A percentile compares a stretch with the other conserved stretches of the same genome.
phyloP scores from a whole-genome alignment of 2,797 vertebrate genomes.

The Thunnus albacares region DNA sequence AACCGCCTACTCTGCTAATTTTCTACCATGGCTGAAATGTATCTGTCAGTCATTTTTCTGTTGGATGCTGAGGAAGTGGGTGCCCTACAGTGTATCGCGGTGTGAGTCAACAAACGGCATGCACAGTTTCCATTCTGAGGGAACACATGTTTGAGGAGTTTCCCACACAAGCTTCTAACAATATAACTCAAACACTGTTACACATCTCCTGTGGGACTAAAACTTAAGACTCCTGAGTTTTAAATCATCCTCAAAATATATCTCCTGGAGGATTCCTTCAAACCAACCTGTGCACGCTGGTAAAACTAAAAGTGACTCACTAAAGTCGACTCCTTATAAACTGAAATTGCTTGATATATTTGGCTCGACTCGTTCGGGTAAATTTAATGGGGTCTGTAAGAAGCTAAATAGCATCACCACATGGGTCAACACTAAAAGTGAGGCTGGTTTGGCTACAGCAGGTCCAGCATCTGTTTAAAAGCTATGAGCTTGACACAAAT shows the following conservation, averaged over 20 bases:
- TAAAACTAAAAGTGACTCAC: constrained; percentile 79
- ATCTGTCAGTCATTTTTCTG: constrained; percentile 43
- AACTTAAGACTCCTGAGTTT: constrained; percentile 58
- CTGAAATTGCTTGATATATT: constrained; percentile 84
- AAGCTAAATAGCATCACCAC: constrained; percentile 82
- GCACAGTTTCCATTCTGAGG: constrained; percentile 45
- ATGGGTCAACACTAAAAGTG: constrained; percentile 85
- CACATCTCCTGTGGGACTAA: constrained; percentile 62
- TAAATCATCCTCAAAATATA: constrained; percentile 77
- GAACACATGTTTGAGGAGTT: constrained; percentile 60
- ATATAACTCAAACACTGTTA: constrained; percentile 76
- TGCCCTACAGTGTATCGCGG: constrained; percentile 13
- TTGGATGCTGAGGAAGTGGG: constrained; percentile 47
- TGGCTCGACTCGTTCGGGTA: constrained; percentile 77
- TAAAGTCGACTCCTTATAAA: constrained; percentile 79
- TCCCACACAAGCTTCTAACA: constrained; percentile 78
- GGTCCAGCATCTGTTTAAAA: constrained; percentile 83
- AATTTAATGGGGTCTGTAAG: constrained; percentile 85
- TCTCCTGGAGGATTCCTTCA: constrained; percentile 64
- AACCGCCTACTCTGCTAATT: constrained; percentile 65
- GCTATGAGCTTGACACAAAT: constrained; percentile 71
- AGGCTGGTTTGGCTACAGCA: constrained; percentile 81
- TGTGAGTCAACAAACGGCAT: constrained; percentile 38
- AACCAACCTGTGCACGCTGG: constrained; percentile 79
- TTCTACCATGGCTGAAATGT: constrained; percentile 11